These are phyloP conservation scores for Eueremaeus valkanovi DNA, from an alignment of 2,888 invertebrate species.

Conservation along the genomic window DNA sequence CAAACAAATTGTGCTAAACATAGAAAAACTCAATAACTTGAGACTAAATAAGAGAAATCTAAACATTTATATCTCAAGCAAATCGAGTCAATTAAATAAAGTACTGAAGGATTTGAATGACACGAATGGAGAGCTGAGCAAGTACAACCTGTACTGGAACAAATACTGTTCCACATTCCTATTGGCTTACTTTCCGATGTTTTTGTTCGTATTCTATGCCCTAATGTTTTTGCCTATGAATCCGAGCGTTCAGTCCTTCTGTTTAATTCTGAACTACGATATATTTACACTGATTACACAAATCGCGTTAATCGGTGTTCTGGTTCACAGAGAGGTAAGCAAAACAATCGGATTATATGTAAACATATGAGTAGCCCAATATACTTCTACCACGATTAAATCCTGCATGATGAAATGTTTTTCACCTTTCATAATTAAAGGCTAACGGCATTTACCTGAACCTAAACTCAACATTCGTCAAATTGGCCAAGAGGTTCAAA, in stretches of 20 bases:
- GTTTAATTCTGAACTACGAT: not conserved
- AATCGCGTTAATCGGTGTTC: not conserved
- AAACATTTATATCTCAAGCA: too few species aligned
- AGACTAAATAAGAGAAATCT: too few species aligned
- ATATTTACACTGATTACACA: conserved; percentile 19
- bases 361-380: not conserved
- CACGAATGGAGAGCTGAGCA: not conserved
- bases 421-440: not conserved
- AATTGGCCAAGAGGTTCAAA: not conserved
- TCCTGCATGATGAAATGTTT: not conserved
- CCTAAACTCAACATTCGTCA: not conserved
- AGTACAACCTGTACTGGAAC: conserved; percentile 4
- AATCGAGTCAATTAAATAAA: not conserved
- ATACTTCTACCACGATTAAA: not conserved
- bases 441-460: not conserved
- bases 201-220: not conserved
- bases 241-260: not conserved
- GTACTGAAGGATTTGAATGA: not conserved
- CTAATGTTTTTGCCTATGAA: not conserved
- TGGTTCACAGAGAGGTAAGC: not conserved
- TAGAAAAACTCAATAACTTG: too few species aligned
- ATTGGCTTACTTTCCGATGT: not conserved
- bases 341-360: not conserved
- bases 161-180: not conserved
- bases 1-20: too few species aligned